Evolutionary conservation across 1,140 invertebrate species (phyloP).

Genomic region (Drosophila melanogaster): DNA sequence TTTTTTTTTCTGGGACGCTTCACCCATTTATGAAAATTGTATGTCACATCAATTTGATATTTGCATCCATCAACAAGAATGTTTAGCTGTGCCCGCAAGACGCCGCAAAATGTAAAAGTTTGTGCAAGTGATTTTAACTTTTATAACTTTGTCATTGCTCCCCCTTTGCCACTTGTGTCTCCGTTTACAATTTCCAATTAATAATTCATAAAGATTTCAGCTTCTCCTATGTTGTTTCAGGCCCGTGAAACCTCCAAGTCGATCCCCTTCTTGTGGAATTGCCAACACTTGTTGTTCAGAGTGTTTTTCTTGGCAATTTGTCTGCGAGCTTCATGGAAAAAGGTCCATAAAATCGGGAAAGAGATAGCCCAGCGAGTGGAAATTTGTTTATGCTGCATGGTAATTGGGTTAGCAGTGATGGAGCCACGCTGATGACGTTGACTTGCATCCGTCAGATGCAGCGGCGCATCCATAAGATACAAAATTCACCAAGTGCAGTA

Average conservation of each 20-base stretch:
- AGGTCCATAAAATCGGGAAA: slow-evolving; percentile 27
- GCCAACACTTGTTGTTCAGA: slow-evolving; percentile 67
- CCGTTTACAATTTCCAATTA: slow-evolving; percentile 71
- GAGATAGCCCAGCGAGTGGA: slow-evolving; percentile 17
- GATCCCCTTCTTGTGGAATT: slow-evolving; percentile 11
- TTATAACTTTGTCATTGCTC: slow-evolving; percentile 41
- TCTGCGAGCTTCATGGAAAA: slow-evolving; percentile 41
- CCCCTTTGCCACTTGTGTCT: slow-evolving; percentile 24
- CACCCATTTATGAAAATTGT: slow-evolving; percentile 58
- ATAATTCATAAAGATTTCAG: slow-evolving; percentile 74
- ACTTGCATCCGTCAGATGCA: slow-evolving; percentile 40
- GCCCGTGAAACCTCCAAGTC: slow-evolving; percentile 5
- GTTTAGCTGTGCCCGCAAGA: slow-evolving; percentile 34
- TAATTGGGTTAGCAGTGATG: slow-evolving; percentile 70
- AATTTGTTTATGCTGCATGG: slow-evolving; percentile 65
- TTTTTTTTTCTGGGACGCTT: slow-evolving; percentile 10
- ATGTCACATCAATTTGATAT: slow-evolving; percentile 64
- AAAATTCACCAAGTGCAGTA: slow-evolving; percentile 32
- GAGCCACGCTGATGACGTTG: slow-evolving; percentile 33
- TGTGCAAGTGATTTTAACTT: slow-evolving; percentile 70
- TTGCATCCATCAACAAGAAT: slow-evolving; percentile 60
- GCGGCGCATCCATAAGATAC: slow-evolving; percentile 32
- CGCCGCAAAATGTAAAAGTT: slow-evolving; percentile 75
- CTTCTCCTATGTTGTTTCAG: slow-evolving; percentile 20
- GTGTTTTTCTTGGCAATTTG: slow-evolving; percentile 77